Base-by-base conservation (phyloP, 2,888 invertebrate genomes). In the Pecten maximus region DNA sequence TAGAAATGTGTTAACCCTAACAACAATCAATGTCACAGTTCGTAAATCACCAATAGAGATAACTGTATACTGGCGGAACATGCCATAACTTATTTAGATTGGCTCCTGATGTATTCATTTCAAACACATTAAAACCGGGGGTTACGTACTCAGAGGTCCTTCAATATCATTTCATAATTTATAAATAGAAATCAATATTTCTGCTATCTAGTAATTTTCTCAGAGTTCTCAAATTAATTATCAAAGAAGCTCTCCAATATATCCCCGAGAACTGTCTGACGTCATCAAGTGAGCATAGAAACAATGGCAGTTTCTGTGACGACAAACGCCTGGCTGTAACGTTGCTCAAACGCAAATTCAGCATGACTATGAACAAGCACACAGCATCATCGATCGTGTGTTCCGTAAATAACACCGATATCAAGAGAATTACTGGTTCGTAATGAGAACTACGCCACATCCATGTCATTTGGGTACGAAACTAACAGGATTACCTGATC, bases 401-500 rank as follows among this genome's bases (percentile, higher is more conserved):
- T 60, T 60, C 60, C 60, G 60, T 23, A 60, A 60, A 60, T 60
- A 60, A 60, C 60, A 23, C 6, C 60, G 60, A 60, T n/a, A n/a
- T 60, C 60, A 60, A 23, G 6, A n/a, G 60, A 60, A n/a, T 60
- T 60, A 60, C 60, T 35, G 74, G 0, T 35, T 28, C 10, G 74
- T 35, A 74, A 35, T 74, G 74, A 28, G 8, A 74, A 74, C 74
- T 15, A 16, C 74, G 74, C 35, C 74, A 74, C 74, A 35, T 74
- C 10, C 35, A 74, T 74, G 74, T 74, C 74, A 35, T 74, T 74
- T 74, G 74, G 74, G 74, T 74, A 15, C 74, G 74, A 74, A 74
- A 74, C 74, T 28, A 74, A 74, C 74, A 10, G 23, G 74, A 74
- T 74, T 74, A 74, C 8, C 74, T 10, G 74, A 74, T 74, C 74